Evolutionary conservation across 2,888 invertebrate genomes (phyloP).

Genomic region (Hylaea fasciaria): DNA sequence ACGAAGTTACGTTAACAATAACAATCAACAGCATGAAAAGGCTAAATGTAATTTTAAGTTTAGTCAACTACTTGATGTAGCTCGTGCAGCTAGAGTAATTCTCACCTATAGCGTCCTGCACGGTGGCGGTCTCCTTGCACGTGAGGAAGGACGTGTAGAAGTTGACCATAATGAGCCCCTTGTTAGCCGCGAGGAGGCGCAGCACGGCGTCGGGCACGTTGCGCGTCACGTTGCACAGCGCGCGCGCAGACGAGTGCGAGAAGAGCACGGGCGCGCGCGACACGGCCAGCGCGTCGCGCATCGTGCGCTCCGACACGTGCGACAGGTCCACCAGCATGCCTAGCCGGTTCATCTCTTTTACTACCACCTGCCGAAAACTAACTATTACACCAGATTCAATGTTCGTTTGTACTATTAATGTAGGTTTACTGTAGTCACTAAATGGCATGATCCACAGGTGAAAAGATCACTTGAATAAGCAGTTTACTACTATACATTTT

Average conservation of each 20-base stretch:
- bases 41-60: not conserved
- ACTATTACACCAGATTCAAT: not conserved
- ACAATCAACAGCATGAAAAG: too few species aligned
- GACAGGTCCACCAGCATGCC: slow-evolving; percentile 95
- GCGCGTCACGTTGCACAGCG: slow-evolving; percentile 91
- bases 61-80: too few species aligned
- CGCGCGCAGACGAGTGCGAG: slow-evolving; percentile 93
- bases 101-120: slow-evolving; percentile 91
- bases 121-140: slow-evolving; percentile 89
- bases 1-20: too few species aligned
- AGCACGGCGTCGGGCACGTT: slow-evolving; percentile 93
- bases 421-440: too few species aligned
- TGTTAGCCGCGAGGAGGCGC: slow-evolving; percentile 89
- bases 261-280: slow-evolving; percentile 94
- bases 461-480: too few species aligned
- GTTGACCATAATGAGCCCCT: slow-evolving; percentile 94
- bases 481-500: not conserved
- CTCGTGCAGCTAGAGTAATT: too few species aligned
- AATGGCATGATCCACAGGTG: too few species aligned
- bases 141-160: slow-evolving; percentile 92
- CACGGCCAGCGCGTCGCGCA: slow-evolving; percentile 91
- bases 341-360: slow-evolving; percentile 94
- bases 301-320: slow-evolving; percentile 92
- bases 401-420: not conserved
- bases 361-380: slow-evolving; percentile 85